phyloP scores from a whole-genome alignment of 2,888 invertebrate genomes.

The Theodoxus fluviatilis region DNA sequence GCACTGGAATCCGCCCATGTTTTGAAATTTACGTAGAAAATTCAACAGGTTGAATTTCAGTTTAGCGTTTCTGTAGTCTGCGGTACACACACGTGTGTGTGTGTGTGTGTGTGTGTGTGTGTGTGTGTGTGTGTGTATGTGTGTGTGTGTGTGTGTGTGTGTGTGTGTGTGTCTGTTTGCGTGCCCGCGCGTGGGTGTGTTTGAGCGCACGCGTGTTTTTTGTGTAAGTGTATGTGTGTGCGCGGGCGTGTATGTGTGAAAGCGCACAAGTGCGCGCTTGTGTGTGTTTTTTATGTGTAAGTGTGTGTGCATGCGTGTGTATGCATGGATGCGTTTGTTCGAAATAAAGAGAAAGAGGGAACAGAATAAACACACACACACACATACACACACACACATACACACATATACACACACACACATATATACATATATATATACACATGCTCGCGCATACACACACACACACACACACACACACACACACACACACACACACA shows the following conservation, averaged over 20 bases:
- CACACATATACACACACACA: neutral
- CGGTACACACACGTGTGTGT: neutral
- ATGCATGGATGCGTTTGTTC: neutral
- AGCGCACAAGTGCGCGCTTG: neutral
- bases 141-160: slow-evolving; percentile 4
- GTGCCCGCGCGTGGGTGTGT: neutral
- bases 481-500: too few species aligned
- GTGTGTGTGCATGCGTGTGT: slow-evolving; percentile 9
- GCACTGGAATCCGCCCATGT: too few species aligned
- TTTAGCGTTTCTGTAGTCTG: neutral
- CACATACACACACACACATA: neutral
- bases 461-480: too few species aligned
- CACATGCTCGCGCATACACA: too few species aligned
- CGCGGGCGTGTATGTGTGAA: neutral
- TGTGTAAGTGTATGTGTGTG: neutral
- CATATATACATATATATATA: neutral
- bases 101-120: slow-evolving; percentile 16
- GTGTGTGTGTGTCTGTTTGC: slow-evolving; percentile 1
- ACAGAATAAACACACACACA: neutral
- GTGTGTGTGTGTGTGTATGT: slow-evolving; percentile 12
- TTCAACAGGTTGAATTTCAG: too few species aligned
- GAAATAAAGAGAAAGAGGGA: too few species aligned
- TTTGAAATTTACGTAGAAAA: too few species aligned
- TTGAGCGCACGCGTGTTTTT: neutral
- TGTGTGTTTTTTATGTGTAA: slow-evolving; percentile 9